Evolutionary conservation across 2,113 vertebrate genomes (phyloP), one percentile per base, ranked within the genome.

Genomic region (Aramus guarauna): DNA sequence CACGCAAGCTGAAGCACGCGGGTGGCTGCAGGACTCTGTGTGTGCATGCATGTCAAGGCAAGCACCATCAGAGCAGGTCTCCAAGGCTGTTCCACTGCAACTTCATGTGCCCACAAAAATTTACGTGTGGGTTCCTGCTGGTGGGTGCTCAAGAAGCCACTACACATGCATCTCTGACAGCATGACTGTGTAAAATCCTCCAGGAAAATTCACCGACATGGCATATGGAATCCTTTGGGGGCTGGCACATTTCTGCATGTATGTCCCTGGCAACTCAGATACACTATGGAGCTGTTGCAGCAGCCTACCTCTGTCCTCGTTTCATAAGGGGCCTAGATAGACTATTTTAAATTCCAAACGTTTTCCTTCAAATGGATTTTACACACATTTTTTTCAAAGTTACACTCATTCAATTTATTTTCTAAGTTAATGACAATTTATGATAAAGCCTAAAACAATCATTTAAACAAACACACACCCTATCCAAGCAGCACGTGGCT

Each of bases 151-250:
- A 64, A 78, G 59, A 53, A 72, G n/a, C 56, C 62, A 37, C 74
- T 23, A 1, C 1, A 1, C 3, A 1, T 5, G 34, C 58, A 0
- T 4, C 23, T 18, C 71, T 26, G 29, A 83, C 20, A 39, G 58
- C 22, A 30, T 75, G 69, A 29, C 59, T 53, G 22, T 30, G 19
- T 20, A 17, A 77, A 67, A 63, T 39, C 29, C 23, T 22, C 16
- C 63, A 71, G 55, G 55, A 88, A 74, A 62, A 74, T 13, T 16
- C 59, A 60, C 27, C 34, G 55, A 24, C 48, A 53, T 20, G 17
- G 62, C 45, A 64, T 3, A 12, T 3, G 21, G 48, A 83, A 11
- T 62, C 41, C 92, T 88, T 0, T 12, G 6, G 67, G 71, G 45
- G n/a, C 55, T 43, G 52, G n/a, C 41, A 67, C 29, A 71, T 56